Evolutionary conservation across 1,140 invertebrate species (phyloP).

Genomic region (Zaprionus capensis): DNA sequence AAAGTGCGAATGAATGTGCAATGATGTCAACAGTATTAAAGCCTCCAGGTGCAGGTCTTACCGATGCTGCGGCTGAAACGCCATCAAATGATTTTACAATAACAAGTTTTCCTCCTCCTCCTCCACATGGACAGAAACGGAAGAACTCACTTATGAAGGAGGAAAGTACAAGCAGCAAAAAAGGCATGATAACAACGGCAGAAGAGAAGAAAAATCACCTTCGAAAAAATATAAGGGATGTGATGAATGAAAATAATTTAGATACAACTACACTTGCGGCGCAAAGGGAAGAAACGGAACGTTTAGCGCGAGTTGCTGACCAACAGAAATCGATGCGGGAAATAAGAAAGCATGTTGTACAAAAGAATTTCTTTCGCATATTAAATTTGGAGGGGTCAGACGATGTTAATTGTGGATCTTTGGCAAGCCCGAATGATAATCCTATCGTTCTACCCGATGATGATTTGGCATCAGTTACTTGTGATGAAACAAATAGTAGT

Average conservation of each 20-base stretch:
- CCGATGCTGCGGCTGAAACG: conserved; percentile 7
- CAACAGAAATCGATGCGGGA: conserved; percentile 92
- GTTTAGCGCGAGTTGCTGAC: conserved; percentile 92
- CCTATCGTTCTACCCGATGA: conserved; percentile 62
- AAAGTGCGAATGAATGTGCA: conserved; percentile 12
- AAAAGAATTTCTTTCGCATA: conserved; percentile 85
- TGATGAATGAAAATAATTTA: conserved; percentile 95
- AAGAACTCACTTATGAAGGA: conserved; percentile 27
- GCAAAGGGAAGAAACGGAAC: conserved; percentile 95
- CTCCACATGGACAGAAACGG: conserved; percentile 28
- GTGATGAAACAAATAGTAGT: conserved; percentile 69
- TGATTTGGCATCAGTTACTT: conserved; percentile 66
- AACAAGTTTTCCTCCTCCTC: not conserved
- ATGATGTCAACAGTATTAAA: conserved; percentile 26
- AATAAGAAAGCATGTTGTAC: conserved; percentile 79
- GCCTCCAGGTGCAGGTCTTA: conserved; percentile 1
- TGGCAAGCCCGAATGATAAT: conserved; percentile 30
- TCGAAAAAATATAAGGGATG: conserved; percentile 94
- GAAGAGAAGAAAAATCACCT: conserved; percentile 89
- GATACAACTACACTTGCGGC: conserved; percentile 96
- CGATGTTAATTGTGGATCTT: conserved; percentile 49
- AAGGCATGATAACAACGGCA: conserved; percentile 36
- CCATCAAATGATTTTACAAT: conserved; percentile 2
- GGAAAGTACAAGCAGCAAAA: conserved; percentile 32
- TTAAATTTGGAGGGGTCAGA: conserved; percentile 77